Base-by-base conservation (phyloP, 2,888 invertebrate genomes). In the Chymomyza amoena region DNA sequence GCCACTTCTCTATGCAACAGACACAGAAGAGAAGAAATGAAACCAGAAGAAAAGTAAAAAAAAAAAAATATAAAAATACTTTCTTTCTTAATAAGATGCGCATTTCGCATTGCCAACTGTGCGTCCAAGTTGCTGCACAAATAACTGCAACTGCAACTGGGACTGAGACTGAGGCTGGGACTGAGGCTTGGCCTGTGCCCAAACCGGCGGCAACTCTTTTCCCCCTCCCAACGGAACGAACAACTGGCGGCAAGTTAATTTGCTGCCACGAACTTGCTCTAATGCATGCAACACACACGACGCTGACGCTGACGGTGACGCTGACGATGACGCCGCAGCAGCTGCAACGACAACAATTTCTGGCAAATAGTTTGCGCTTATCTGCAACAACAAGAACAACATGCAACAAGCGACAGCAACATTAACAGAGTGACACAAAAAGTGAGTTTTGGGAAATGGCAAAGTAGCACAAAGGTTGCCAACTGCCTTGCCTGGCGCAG, bases 371-470 rank as follows among this genome's bases (percentile, higher is more conserved):
- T 74, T 32, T 74, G 67, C 61, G 57, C 57, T 57, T 57, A 57
- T 57, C 57, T 57, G 32, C 32, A 32, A 32, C 50, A 13, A 25
- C 68, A 75, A 66, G 64, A 70, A 50, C 65, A 65, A 10, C 64
- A 64, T 32, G 52, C 68, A 66, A 59, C 59, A 73, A 50, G 32
- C 71, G 32, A 50, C 72, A 60, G 7, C 57, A 57, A 57, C 57
- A 57, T 72, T 77, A 78, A 69, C 54, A 25, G n/a, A n/a, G 54
- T 83, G 83, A 83, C 83, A 83, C 83, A 86, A 25, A 83, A 83
- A 83, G 87, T 83, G 84, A 83, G 87, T 86, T 83, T 83, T 83
- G 87, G 87, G 87, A 83, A 83, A 85, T 86, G 82, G 83, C 87
- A 84, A 84, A 84, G 87, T 84, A 79, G 84, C 84, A 84, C 84